A percentile compares a stretch with the other conserved stretches of the same genome.
phyloP scores from a whole-genome alignment of 2,797 vertebrate species.

The Netta rufina region DNA sequence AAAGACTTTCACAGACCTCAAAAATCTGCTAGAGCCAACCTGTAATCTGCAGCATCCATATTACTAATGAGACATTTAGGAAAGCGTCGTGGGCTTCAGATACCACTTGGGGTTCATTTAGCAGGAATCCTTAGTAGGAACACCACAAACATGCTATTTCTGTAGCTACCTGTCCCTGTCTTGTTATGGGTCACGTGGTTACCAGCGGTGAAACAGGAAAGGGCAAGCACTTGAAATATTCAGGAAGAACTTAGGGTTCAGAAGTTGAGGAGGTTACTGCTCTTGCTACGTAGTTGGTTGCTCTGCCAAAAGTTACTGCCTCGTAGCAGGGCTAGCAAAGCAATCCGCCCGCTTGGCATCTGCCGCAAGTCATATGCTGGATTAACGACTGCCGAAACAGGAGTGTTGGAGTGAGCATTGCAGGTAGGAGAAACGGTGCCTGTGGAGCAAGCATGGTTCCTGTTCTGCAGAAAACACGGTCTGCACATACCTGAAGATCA shows the following conservation, averaged over 20 bases:
- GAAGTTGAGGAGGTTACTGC: background rate
- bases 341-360: background rate
- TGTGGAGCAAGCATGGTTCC: background rate
- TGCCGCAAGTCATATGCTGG: rapidly evolving
- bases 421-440: background rate
- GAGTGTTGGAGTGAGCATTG: background rate
- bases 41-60: background rate
- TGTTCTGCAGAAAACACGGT: rapidly evolving
- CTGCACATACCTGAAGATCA: background rate
- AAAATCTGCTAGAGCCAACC: background rate
- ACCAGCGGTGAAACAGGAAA: background rate
- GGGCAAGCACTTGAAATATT: background rate
- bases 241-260: background rate
- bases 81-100: background rate
- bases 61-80: background rate
- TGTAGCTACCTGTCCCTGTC: background rate
- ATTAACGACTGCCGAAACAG: background rate
- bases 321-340: background rate
- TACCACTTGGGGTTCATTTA: background rate
- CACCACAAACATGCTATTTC: background rate
- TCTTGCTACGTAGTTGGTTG: background rate
- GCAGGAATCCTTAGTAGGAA: background rate
- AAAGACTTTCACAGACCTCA: background rate
- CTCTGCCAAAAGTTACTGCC: background rate
- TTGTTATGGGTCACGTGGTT: background rate